Conservation (phyloP, 2,888 invertebrate genomes). For the Himalopsyche anomala region DNA sequence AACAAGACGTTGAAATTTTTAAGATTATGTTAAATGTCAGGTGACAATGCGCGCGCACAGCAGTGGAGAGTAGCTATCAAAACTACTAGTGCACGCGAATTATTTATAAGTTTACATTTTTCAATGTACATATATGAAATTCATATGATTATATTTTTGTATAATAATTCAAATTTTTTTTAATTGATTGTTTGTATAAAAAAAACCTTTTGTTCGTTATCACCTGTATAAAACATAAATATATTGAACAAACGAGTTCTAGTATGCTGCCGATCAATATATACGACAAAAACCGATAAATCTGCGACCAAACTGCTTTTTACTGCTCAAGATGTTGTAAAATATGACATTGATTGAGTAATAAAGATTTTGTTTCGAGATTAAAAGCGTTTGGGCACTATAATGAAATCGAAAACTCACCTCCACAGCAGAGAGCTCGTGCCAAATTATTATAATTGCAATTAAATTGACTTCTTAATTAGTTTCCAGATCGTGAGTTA, state of each 20-base stretch:
- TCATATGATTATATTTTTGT: no score
- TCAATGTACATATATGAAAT: no score
- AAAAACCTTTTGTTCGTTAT: neutral
- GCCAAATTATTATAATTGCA: conserved; percentile 10
- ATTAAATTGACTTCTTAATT: conserved; percentile 21
- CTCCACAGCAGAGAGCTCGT: neutral
- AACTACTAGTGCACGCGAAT: no score
- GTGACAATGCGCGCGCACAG: no score
- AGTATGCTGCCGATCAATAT: neutral
- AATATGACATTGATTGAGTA: conserved; percentile 34
- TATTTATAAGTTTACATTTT: no score
- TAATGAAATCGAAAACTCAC: neutral
- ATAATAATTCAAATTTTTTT: no score
- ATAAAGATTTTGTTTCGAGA: conserved; percentile 29
- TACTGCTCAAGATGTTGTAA: conserved; percentile 16
- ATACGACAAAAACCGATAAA: conserved; percentile 7
- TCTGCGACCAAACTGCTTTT: conserved; percentile 11
- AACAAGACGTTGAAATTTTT: no score
- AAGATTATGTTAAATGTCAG: no score
- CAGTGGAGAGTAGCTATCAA: no score
- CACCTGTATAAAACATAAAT: conserved; percentile 1
- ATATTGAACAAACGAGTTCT: neutral
- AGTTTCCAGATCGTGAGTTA: neutral
- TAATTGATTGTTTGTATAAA: no score
- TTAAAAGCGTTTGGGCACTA: conserved; percentile 8